Evolutionary conservation across 2,888 invertebrate species (phyloP).

Genomic region (Agrypnus murinus): DNA sequence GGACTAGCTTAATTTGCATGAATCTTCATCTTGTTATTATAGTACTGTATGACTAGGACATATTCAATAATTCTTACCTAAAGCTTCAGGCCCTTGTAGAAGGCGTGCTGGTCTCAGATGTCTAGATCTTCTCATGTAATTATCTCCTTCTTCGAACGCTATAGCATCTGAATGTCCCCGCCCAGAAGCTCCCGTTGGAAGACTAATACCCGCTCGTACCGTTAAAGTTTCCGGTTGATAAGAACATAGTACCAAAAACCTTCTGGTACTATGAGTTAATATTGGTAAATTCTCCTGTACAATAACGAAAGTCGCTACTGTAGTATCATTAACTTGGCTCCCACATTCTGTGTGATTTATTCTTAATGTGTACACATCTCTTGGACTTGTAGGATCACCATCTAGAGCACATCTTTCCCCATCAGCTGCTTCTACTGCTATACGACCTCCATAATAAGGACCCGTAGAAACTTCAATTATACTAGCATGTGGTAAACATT

Average conservation of each 20-base stretch:
- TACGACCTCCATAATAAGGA: conserved; percentile 86
- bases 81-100: conserved; percentile 66
- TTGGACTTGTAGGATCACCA: conserved; percentile 82
- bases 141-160: conserved; percentile 61
- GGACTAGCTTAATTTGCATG: no score
- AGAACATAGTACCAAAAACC: conserved; percentile 87
- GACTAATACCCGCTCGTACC: conserved; percentile 84
- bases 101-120: conserved; percentile 63
- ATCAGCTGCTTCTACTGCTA: conserved; percentile 83
- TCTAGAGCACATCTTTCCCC: conserved; percentile 83
- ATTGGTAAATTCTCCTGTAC: conserved; percentile 90
- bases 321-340: conserved; percentile 84
- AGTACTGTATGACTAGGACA: no score
- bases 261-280: conserved; percentile 82
- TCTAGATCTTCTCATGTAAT: conserved; percentile 62
- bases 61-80: conserved; percentile 66
- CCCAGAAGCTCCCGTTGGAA: conserved; percentile 74
- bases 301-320: conserved; percentile 87
- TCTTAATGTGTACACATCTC: conserved; percentile 82
- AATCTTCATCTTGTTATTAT: no score
- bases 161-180: conserved; percentile 68
- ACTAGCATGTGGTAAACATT: conserved; percentile 86
- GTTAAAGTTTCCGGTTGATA: conserved; percentile 89
- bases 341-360: conserved; percentile 84
- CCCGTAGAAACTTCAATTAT: conserved; percentile 90